Base-by-base conservation (phyloP, 2,797 vertebrate genomes). In the Linurgus olivaceus region DNA sequence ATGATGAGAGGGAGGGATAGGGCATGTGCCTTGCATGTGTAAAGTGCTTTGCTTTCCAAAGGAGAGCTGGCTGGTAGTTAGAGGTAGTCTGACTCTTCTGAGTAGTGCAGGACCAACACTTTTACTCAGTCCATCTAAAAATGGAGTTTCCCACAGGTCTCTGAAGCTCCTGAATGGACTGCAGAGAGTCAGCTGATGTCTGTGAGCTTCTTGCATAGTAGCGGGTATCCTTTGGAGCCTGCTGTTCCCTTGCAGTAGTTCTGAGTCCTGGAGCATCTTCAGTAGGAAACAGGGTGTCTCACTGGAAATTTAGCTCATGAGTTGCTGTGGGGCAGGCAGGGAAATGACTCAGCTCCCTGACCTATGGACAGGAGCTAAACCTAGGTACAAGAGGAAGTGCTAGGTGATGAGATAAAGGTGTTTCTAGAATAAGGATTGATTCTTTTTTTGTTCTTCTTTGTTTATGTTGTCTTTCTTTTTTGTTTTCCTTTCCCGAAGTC, bases 271-370 rank as follows among this genome's bases (percentile, higher is more conserved):
- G 54, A 81, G 48, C 55, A 57, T 76, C 87, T 77, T 72, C 52
- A 59, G 0, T 54, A 42, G 75, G 57, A 94, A 88, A 76, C 23
- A 44, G 15, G 26, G 57, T 37, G 68, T 71, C 75, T 74, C 28
- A 9, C 57, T 71, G 79, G 76, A 80, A 93, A 74, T 50, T 35
- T 35, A 77, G 87, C 75, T 91, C 38, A 3, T 47, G 13, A 82
- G 61, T 87, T 71, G 73, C 72, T 74, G 35, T 71, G 79, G 73
- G 68, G 65, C 76, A 54, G 76, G 75, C 72, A 74, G 82, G 87
- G 35, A 94, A 42, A 33, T 84, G 78, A 94, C 61, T 96, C 85
- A 90, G 54, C 65, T 79, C 58, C 29, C 57, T 86, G 75, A 90
- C 85, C 68, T 57, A 71, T 4, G 4, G 79, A 9, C 26, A 28